Base-by-base conservation (phyloP, 2,797 vertebrate genomes). In the Picus viridis region DNA sequence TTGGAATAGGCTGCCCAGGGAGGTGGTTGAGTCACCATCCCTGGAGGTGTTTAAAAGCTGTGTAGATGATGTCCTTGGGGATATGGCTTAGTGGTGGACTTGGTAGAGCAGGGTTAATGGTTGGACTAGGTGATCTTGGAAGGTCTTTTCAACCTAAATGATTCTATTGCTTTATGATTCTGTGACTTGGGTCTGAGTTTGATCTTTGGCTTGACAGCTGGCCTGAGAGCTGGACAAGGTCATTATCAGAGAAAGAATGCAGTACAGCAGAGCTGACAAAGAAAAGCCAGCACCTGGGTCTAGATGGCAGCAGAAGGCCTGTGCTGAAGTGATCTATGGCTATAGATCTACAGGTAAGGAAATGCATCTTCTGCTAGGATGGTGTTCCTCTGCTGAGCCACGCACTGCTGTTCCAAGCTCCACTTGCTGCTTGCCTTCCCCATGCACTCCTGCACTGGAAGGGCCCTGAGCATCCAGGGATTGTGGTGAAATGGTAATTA, bases 401-500 rank as follows among this genome's bases (percentile, higher is more conserved):
- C 0, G 0, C 41, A 62, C 22, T 2, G 2, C 83, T 47, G 67
- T 41, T 82, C 76, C 65, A 79, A 71, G 54, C 57, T 88, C 73
- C 72, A 26, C 77, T 88, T 86, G 58, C 54, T 73, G 47, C 36
- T 41, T 0, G 9, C 49, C 76, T 86, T 84, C 76, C 61, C 64
- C 73, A 30, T 0, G 4, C 64, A 27, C 34, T 87, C 57, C 75
- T 54, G 2, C 3, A 1, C 0, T 39, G 18, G 23, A 69, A 86
- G 62, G 80, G 85, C 54, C 77, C 80, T 71, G 74, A 79, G 83
- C 47, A 71, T 27, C 54, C 87, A 82, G 68, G 83, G 91, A 84
- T 82, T 89, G 79, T 84, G 93, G 83, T 68, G 74, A 94, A 74
- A 94, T 61, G n/a, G 62, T 94, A 93, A 91, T 95, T 89, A 93